Evolutionary conservation across 2,113 vertebrate species (phyloP), one percentile per base, ranked within the genome.

Genomic region (Planiliza haematocheilus): DNA sequence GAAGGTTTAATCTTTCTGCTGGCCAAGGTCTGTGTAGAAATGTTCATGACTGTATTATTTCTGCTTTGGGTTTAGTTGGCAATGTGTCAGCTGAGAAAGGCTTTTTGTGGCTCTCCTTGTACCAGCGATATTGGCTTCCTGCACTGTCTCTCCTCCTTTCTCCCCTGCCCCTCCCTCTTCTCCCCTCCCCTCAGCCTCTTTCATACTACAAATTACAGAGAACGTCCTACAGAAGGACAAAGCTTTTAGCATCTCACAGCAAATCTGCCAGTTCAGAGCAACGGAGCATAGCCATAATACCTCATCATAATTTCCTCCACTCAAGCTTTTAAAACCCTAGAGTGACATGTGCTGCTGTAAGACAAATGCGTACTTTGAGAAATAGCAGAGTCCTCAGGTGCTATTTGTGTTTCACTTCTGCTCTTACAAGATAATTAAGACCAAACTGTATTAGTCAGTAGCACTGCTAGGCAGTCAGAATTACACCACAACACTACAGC

Each of bases 191-290:
- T 43, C 13, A 10, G n/a, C 56, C 34, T 7, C 73, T 72, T 62
- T 74, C 46, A 38, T 17, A 30, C 39, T 46, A 45, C 5, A 70
- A 76, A 84, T 63, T 16, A 39, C 50, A 72, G 24, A 3, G 0
- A 60, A 49, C 3, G 7, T 63, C 66, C 11, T 57, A 9, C 12
- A 57, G 59, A 74, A 78, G 63, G 70, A 20, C 63, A 70, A 77
- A 63, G 75, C 66, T 78, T 84, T 86, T 73, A 80, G 65, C 61
- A 43, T 81, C 46, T 46, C 51, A 49, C 64, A 1, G 59, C 56
- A 63, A 58, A 71, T 57, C 51, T 57, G 55, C 13, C 36, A 8
- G 20, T 74, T 70, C 43, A 62, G 62, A 61, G 61, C 17, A 76
- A 24, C 62, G 12, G 45, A 74, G 41, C 51, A 42, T 16, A 56